phyloP scores from a whole-genome alignment of 1,140 invertebrate species.

The Drosophila prosaltans region DNA sequence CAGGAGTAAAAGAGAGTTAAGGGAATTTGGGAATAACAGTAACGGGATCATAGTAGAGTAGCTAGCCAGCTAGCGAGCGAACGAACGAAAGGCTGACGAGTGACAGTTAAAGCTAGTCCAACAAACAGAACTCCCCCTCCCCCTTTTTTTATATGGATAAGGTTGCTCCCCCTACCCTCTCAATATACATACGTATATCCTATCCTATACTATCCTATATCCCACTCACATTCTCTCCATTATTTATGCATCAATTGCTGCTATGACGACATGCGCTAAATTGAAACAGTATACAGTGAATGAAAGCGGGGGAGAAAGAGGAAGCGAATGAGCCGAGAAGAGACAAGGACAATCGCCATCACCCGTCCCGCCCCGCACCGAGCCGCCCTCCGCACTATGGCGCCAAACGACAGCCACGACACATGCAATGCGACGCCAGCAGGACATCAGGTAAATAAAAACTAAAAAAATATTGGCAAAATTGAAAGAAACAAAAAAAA shows the following conservation, averaged over 20 bases:
- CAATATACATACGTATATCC: not conserved
- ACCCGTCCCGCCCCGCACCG: not conserved
- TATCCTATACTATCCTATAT: constrained; percentile 12
- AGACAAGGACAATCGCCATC: constrained; percentile 54
- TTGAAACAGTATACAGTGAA: constrained; percentile 73
- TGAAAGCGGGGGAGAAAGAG: not conserved
- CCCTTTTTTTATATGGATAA: not conserved
- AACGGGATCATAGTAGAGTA: constrained; percentile 11
- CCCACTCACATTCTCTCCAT: constrained; percentile 53
- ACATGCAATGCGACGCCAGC: constrained; percentile 66
- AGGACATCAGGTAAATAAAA: constrained; percentile 66
- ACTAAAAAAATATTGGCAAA: constrained; percentile 73
- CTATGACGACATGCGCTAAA: constrained; percentile 79
- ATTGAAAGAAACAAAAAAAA: constrained; percentile 64
- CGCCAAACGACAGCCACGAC: constrained; percentile 59
- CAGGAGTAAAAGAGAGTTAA: constrained; percentile 19
- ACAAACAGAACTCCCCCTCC: constrained; percentile 32
- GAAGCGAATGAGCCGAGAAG: constrained; percentile 24
- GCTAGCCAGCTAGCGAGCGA: not conserved
- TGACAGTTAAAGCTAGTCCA: constrained; percentile 77
- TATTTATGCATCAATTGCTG: constrained; percentile 80
- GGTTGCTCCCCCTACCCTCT: not conserved
- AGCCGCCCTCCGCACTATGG: constrained; percentile 41
- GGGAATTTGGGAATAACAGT: constrained; percentile 16
- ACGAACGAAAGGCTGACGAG: constrained; percentile 37